Conservation (phyloP, 2,888 invertebrate genomes). For the Tipula vernalis region DNA sequence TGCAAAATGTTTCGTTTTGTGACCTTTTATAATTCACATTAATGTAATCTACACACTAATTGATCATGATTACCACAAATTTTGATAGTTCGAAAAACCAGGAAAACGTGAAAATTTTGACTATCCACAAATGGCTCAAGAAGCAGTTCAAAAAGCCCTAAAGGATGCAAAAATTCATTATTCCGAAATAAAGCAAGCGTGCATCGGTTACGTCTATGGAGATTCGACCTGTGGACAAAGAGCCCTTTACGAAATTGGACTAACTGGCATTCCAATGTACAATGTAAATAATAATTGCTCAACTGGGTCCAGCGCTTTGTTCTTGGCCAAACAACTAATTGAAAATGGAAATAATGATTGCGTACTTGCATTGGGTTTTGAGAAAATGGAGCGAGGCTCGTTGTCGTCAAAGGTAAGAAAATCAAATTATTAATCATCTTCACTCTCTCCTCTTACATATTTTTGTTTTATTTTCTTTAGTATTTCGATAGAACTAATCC, state of each 20-base stretch:
- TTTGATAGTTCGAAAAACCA: constrained; percentile 76
- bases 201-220: constrained; percentile 88
- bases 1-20: neutral
- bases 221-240: constrained; percentile 94
- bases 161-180: constrained; percentile 69
- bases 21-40: neutral
- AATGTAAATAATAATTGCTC: constrained; percentile 99
- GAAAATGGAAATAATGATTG: constrained; percentile 79
- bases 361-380: constrained; percentile 89
- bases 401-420: constrained; percentile 51
- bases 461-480: constrained; percentile 27
- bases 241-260: constrained; percentile 84
- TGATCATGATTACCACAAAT: neutral
- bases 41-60: neutral
- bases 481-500: constrained; percentile 77
- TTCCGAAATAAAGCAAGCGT: constrained; percentile 72
- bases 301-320: constrained; percentile 87
- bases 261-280: constrained; percentile 93
- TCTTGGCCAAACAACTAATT: constrained; percentile 84
- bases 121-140: constrained; percentile 52
- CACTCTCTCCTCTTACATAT: neutral
- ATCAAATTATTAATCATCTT: neutral
- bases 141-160: constrained; percentile 72
- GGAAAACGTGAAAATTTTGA: constrained; percentile 67
- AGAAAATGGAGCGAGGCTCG: constrained; percentile 95